Base-by-base conservation (phyloP, 2,888 invertebrate species). In the Pseudococcus longispinus region DNA sequence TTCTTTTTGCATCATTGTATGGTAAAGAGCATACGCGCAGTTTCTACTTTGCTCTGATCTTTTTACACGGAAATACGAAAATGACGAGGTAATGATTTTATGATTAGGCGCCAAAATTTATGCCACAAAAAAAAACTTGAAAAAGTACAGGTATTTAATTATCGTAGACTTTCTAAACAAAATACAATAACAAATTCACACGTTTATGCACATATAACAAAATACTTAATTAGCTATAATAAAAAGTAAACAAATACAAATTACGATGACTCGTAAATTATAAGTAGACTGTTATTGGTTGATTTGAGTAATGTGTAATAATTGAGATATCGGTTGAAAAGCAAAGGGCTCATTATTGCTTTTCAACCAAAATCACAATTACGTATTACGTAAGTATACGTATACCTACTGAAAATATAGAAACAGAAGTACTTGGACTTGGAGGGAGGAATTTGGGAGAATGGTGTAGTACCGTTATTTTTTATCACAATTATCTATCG, bases 101-200 rank as follows among this genome's bases (percentile, higher is more conserved):
- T 5, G 5, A 32, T 32, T 32, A 32, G 32, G 5, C 44, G 44
- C 4, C 5, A 44, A 13, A 9, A 44, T 44, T 32, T 44, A 9
- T 44, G 44, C 2, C 1, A 46, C 0, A 11, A 26, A 26, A 65
- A 23, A 23, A 65, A 65, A 65, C 26, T 26, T 11, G 26, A 20
- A 65, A 65, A 65, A 65, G 37, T 37, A 37, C 37, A 37, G 20
- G 6, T 65, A 26, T 65, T n/a, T 51, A 65, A 65, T 65, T 65
- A 65, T 26, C n/a, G n/a, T 65, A 65, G 65, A 65, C 65, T 65
- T 65, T 26, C 74, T 74, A 74, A 37, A 74, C 74, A 74, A 74
- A 74, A 37, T 74, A 74, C 51, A 51, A 51, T 51, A 51, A 74
- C 29, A 74, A 74, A 74, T 32, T 74, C n/a, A 74, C n/a, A 74